Percentiles rank a stretch among this genome's conserved stretches.
phyloP scores from a whole-genome alignment of 2,797 vertebrate species.

The Podarcis lilfordi region DNA sequence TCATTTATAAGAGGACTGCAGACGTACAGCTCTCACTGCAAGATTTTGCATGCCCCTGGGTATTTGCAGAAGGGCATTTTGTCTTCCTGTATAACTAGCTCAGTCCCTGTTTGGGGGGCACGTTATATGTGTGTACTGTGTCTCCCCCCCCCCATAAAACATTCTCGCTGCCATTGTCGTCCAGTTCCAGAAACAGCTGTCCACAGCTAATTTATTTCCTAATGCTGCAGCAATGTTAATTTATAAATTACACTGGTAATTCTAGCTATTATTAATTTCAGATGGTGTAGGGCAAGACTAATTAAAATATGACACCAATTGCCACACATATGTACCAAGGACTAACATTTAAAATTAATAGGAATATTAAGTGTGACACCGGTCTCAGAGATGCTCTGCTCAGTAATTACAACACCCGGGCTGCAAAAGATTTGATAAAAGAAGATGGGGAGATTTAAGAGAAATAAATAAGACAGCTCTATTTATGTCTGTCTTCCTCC shows the following conservation, averaged over 20 bases:
- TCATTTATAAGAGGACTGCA: background rate
- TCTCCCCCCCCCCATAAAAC: slow-evolving; percentile 16
- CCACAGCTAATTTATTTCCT: slow-evolving; percentile 82
- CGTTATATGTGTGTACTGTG: background rate
- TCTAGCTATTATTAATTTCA: slow-evolving; percentile 85
- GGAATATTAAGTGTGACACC: slow-evolving; percentile 82
- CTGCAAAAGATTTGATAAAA: slow-evolving; percentile 53
- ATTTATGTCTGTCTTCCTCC: background rate
- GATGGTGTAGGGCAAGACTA: slow-evolving; percentile 84
- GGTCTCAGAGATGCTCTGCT: slow-evolving; percentile 65
- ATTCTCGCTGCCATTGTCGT: slow-evolving; percentile 55
- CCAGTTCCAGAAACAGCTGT: slow-evolving; percentile 79
- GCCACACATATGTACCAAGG: slow-evolving; percentile 82
- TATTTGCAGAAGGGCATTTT: background rate
- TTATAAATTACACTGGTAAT: slow-evolving; percentile 86
- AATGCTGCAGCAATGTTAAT: slow-evolving; percentile 81
- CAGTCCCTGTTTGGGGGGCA: background rate
- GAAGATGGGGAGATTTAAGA: slow-evolving; percentile 29
- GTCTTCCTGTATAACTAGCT: background rate
- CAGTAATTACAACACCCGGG: slow-evolving; percentile 69
- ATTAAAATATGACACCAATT: slow-evolving; percentile 86
- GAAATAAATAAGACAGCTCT: slow-evolving; percentile 26
- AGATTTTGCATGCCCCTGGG: rapidly evolving
- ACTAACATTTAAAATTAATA: slow-evolving; percentile 83
- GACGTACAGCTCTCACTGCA: background rate